Evolutionary conservation across 2,113 vertebrate species (phyloP).

Genomic region (Campylorhamphus procurvoides): DNA sequence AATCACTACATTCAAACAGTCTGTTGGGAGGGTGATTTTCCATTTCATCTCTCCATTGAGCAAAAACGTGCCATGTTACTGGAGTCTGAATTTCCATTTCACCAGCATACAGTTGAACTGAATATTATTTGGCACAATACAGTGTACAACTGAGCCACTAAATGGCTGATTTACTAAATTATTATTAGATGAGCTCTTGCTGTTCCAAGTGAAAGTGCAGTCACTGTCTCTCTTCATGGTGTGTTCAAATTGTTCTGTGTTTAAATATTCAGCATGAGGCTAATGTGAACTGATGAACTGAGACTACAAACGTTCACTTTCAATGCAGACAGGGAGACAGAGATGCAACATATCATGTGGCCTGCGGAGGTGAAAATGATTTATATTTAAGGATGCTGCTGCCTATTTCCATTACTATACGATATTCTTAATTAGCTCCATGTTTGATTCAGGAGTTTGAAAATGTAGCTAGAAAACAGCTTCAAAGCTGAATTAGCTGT

Average conservation of each 20-base stretch:
- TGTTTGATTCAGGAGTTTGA: slow-evolving; percentile 61
- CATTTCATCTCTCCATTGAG: slow-evolving; percentile 69
- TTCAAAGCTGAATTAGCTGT: neutral
- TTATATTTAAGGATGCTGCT: slow-evolving; percentile 78
- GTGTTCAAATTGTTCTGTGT: slow-evolving; percentile 86
- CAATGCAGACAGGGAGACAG: slow-evolving; percentile 73
- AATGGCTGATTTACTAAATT: slow-evolving; percentile 87
- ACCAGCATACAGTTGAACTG: slow-evolving; percentile 64
- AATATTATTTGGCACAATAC: slow-evolving; percentile 79
- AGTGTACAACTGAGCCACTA: slow-evolving; percentile 78
- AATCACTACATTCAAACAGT: slow-evolving; percentile 58
- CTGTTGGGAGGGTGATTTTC: slow-evolving; percentile 60
- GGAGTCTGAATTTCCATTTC: slow-evolving; percentile 73
- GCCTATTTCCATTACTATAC: slow-evolving; percentile 70
- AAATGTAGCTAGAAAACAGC: neutral
- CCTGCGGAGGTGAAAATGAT: slow-evolving; percentile 77
- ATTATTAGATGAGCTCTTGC: slow-evolving; percentile 83
- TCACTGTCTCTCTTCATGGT: slow-evolving; percentile 77
- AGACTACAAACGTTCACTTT: slow-evolving; percentile 84
- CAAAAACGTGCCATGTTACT: slow-evolving; percentile 63
- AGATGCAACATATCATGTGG: slow-evolving; percentile 74
- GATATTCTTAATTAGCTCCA: slow-evolving; percentile 75
- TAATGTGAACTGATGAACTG: slow-evolving; percentile 88
- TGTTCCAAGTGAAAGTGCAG: slow-evolving; percentile 83
- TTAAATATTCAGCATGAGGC: slow-evolving; percentile 89